Evolutionary conservation across 2,888 invertebrate genomes (phyloP).

Genomic region (Conops quadrifasciatus): DNA sequence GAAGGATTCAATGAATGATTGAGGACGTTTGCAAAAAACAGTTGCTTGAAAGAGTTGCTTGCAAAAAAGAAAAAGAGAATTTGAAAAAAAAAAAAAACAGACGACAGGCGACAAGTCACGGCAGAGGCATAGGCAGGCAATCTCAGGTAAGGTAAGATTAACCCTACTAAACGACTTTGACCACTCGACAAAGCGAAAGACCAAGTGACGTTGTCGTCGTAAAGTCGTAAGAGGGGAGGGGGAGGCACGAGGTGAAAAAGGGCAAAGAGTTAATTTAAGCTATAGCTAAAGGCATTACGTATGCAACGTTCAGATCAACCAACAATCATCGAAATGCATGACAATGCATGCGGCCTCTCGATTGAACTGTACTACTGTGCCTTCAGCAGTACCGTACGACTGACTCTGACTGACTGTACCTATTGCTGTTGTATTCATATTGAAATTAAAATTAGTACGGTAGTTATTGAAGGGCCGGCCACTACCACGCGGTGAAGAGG

Average conservation of each 20-base stretch:
- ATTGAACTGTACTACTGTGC: too few species aligned
- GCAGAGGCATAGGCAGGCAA: background rate
- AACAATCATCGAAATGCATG: too few species aligned
- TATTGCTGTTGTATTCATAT: too few species aligned
- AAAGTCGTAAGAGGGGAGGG: too few species aligned
- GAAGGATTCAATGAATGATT: slow-evolving; percentile 30
- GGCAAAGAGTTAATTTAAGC: background rate
- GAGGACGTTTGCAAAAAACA: background rate
- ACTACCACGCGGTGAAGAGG: too few species aligned
- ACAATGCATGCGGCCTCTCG: too few species aligned
- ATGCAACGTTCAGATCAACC: background rate
- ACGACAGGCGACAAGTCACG: background rate
- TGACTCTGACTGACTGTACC: too few species aligned
- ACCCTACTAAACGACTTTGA: slow-evolving; percentile 25
- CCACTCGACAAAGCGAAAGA: background rate
- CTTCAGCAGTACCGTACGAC: too few species aligned
- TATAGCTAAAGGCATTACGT: background rate
- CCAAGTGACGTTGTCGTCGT: background rate
- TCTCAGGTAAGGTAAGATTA: slow-evolving; percentile 17
- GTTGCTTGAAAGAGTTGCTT: background rate
- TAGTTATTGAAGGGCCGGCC: too few species aligned
- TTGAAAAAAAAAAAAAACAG: slow-evolving; percentile 20
- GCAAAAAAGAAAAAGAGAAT: slow-evolving; percentile 20
- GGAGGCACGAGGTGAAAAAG: background rate
- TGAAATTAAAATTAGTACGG: too few species aligned